Conservation (phyloP, 1,140 invertebrate species). For the Achatina immaculata region DNA sequence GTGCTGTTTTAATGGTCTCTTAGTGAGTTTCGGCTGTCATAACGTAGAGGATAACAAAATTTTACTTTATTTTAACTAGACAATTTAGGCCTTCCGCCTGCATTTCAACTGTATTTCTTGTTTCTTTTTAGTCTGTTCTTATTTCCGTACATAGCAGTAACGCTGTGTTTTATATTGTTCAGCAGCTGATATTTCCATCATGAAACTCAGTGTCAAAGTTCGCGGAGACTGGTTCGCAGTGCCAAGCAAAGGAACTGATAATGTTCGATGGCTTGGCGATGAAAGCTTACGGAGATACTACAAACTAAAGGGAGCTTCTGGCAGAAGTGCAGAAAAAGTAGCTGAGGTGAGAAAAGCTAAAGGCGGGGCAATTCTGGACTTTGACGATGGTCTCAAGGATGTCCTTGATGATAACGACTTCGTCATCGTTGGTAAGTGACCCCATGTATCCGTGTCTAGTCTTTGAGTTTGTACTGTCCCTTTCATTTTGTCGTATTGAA, state of each 20-base stretch:
- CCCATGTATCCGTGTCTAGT: too few relatives aligned
- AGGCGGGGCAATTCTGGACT: constrained; percentile 77
- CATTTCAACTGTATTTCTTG: too few relatives aligned
- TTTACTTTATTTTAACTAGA: too few relatives aligned
- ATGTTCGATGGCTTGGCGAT: constrained; percentile 75
- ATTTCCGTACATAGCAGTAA: too few relatives aligned
- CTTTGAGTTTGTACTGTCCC: not conserved
- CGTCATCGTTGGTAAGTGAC: constrained; percentile 75
- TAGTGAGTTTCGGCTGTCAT: too few relatives aligned
- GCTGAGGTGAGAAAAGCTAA: constrained; percentile 76
- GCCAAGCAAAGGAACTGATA: constrained; percentile 74
- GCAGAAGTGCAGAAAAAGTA: constrained; percentile 68
- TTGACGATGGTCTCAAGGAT: constrained; percentile 74
- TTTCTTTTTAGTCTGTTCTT: too few relatives aligned
- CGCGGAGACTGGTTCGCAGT: constrained; percentile 78
- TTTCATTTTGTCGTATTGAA: not conserved
- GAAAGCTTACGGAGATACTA: constrained; percentile 75
- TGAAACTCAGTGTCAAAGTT: constrained; percentile 78
- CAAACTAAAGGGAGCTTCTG: constrained; percentile 58
- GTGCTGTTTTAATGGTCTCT: too few relatives aligned
- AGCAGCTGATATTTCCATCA: constrained; percentile 50
- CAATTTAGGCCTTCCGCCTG: too few relatives aligned
- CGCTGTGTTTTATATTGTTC: too few relatives aligned
- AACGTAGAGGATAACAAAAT: too few relatives aligned
- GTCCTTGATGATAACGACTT: constrained; percentile 79